Conservation (phyloP, 2,888 invertebrate species). For the Synanthedon vespiformis region DNA sequence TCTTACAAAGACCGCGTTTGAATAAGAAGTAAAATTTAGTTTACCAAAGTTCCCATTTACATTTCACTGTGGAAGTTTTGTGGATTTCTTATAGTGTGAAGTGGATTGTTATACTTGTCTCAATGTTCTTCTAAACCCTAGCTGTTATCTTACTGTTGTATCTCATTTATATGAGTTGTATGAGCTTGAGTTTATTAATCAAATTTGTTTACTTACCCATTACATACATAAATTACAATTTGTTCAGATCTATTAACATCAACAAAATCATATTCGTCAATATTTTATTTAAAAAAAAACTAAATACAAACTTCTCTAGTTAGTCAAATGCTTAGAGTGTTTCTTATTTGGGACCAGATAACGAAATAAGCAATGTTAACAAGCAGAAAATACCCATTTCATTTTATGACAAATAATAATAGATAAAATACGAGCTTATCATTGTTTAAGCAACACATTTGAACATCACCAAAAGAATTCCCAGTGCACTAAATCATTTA, state of each 20-base stretch:
- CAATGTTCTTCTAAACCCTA: too few relatives aligned
- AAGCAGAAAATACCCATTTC: not conserved
- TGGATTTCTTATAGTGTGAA: conserved; percentile 54
- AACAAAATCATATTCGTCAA: too few relatives aligned
- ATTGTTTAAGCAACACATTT: conserved; percentile 44
- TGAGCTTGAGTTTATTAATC: too few relatives aligned
- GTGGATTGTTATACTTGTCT: conserved; percentile 10
- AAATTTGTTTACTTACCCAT: too few relatives aligned
- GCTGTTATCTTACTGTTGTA: too few relatives aligned
- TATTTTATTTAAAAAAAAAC: too few relatives aligned
- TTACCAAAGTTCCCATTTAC: conserved; percentile 45
- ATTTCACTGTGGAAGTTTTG: conserved; percentile 50
- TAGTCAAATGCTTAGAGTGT: too few relatives aligned
- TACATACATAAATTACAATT: too few relatives aligned
- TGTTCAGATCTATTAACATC: too few relatives aligned
- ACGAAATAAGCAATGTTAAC: not conserved
- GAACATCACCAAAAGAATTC: conserved; percentile 48
- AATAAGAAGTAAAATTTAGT: conserved; percentile 60
- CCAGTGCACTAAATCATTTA: conserved; percentile 56
- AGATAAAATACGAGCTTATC: conserved; percentile 27
- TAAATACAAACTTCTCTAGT: too few relatives aligned
- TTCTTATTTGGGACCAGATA: too few relatives aligned
- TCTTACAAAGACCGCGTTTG: conserved; percentile 41
- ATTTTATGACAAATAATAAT: not conserved
- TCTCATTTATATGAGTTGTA: too few relatives aligned